These are phyloP conservation scores for Seira ritae DNA, from an alignment of 2,888 invertebrate species.

Conservation along the genomic window DNA sequence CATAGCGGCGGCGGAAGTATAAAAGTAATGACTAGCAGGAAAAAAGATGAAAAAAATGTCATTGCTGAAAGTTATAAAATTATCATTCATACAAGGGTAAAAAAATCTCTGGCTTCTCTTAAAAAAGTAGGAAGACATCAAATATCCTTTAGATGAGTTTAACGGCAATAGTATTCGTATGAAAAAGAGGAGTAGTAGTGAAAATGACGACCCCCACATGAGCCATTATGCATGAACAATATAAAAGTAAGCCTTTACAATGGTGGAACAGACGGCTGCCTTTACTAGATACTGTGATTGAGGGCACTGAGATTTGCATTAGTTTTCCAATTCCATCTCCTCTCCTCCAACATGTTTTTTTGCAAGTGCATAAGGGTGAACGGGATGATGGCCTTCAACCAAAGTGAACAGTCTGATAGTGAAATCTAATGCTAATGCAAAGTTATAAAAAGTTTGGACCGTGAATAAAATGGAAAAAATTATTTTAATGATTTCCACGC, in stretches of 20 bases:
- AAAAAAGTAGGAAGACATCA: constrained; percentile 61
- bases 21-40: background rate
- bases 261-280: background rate
- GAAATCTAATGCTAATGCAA: background rate
- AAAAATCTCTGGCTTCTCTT: constrained; percentile 44
- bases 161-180: constrained; percentile 61
- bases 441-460: background rate
- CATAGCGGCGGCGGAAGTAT: background rate
- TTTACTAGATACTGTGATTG: constrained; percentile 55
- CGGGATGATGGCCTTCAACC: background rate
- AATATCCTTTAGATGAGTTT: constrained; percentile 64
- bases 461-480: constrained; percentile 1
- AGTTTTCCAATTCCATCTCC: constrained; percentile 59
- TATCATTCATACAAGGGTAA: constrained; percentile 39
- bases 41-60: constrained; percentile 53
- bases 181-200: constrained; percentile 58
- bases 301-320: constrained; percentile 60
- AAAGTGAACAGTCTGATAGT: background rate
- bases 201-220: constrained; percentile 65
- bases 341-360: constrained; percentile 21
- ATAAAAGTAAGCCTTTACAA: constrained; percentile 21
- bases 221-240: constrained; percentile 59
- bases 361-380: background rate
- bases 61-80: constrained; percentile 59
- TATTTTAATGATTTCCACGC: background rate